Base-by-base conservation (phyloP, 2,113 vertebrate genomes). In the Myotis davidii region DNA sequence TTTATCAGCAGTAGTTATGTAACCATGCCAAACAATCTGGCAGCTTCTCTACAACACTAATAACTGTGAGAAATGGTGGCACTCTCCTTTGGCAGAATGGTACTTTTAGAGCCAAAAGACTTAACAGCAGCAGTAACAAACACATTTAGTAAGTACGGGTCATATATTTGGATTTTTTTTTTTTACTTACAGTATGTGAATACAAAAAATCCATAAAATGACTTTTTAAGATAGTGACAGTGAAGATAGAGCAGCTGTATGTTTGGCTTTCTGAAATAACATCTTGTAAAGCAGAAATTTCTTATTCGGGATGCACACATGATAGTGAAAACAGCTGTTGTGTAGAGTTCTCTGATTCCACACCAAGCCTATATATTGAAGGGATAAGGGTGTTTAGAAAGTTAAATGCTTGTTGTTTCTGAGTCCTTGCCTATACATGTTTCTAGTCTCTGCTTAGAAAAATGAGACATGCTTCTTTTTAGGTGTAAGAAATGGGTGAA, bases 371-470 rank as follows among this genome's bases (percentile, higher is more conserved):
- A 72, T 81, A 96, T 95, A 34, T 9, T 12, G 34, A 91, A 61
- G 72, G 65, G 84, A 91, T 93, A 96, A 89, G 50, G 10, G 34
- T 64, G 77, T 84, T 95, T 88, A 91, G 64, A 94, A 96, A 91
- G 70, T 50, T 91, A 92, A 85, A 81, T 67, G 23, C 34, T 84
- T 89, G 64, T 27, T 72, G 74, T 81, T 72, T 69, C 56, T 86
- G 32, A 76, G n/a, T 59, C n/a, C 50, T 90, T 95, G 88, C 61
- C 61, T 64, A 65, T 87, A 73, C 52, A 54, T 34, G 34, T 84
- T 93, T 65, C 69, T 82, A 70, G 3, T 74, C 50, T 81, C 52
- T 87, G 78, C 45, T 32, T 64, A 59, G 42, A 61, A 34, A 85
- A 92, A 81, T 64, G 48, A 93, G 48, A 69, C 20, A 32, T 83